phyloP scores from a whole-genome alignment of 35 echinoderm and acorn worm genomes.

The Lytechinus variegatus region DNA sequence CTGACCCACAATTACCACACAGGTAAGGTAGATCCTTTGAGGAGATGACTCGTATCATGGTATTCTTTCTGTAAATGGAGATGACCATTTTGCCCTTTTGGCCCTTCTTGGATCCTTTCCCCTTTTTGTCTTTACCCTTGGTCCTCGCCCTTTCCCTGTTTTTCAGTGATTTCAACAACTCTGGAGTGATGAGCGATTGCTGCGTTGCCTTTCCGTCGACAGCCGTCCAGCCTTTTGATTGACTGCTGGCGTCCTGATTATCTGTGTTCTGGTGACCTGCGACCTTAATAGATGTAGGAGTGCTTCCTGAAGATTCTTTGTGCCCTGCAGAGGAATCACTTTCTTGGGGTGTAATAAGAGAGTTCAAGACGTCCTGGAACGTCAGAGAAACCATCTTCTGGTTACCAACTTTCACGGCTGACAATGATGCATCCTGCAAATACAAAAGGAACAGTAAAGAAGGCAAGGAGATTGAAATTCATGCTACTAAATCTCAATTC shows the following conservation, averaged over 20 bases:
- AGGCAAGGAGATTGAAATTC: too few relatives aligned
- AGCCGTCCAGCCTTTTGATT: not conserved
- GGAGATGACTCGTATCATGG: not conserved
- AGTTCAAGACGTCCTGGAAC: not conserved
- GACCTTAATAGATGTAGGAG: not conserved
- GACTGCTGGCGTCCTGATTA: not conserved
- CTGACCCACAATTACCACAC: not conserved
- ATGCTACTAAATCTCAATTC: too few relatives aligned
- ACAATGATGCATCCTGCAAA: not conserved
- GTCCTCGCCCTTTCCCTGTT: not conserved
- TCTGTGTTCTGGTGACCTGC: not conserved
- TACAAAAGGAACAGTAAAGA: too few relatives aligned
- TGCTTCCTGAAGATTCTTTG: not conserved
- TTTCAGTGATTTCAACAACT: not conserved
- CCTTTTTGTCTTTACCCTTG: not conserved
- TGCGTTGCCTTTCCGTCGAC: not conserved
- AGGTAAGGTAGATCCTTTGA: not conserved
- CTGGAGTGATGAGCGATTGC: not conserved
- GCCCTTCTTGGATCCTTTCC: not conserved
- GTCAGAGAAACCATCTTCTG: not conserved
- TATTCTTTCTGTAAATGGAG: constrained; percentile 4
- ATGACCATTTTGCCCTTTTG: not conserved
- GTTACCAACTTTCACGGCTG: not conserved
- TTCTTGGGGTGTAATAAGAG: not conserved
- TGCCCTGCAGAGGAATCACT: not conserved